These are phyloP conservation scores for Myotis myotis DNA, from an alignment of 2,797 vertebrate genomes.

Conservation along the genomic window DNA sequence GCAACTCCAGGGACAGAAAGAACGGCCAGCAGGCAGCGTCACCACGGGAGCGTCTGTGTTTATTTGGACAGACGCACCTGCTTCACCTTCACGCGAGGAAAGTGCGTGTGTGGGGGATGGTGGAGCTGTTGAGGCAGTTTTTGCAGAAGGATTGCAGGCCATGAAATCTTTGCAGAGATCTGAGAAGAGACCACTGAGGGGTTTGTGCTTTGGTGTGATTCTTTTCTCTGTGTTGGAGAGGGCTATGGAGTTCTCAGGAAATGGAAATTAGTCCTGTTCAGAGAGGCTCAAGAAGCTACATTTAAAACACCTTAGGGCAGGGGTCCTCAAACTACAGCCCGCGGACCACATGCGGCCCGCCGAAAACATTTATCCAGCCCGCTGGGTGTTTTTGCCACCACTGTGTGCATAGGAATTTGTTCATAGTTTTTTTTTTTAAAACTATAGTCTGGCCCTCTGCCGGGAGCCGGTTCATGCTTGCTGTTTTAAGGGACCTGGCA, in stretches of 20 bases:
- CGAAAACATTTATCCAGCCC: too few relatives aligned
- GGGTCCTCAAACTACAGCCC: too few relatives aligned
- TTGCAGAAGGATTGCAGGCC: too few relatives aligned
- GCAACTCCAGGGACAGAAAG: neutral
- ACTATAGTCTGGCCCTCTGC: too few relatives aligned
- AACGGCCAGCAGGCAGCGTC: neutral
- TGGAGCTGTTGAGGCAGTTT: neutral
- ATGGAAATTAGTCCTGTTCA: slow-evolving; percentile 39
- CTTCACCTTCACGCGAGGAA: too few relatives aligned
- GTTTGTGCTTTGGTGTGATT: neutral
- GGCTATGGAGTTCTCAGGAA: slow-evolving; percentile 56
- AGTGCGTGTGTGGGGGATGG: rapidly evolving
- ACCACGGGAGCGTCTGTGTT: neutral
- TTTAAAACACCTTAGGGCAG: neutral
- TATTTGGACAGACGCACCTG: neutral
- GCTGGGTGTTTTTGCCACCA: too few relatives aligned
- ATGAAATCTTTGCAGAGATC: neutral
- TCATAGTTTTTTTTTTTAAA: too few relatives aligned
- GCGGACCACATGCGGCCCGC: too few relatives aligned
- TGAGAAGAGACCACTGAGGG: neutral
- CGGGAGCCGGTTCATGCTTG: too few relatives aligned
- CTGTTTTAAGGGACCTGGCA: too few relatives aligned
- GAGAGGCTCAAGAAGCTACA: slow-evolving; percentile 39
- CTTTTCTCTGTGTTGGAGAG: neutral
- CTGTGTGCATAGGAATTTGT: too few relatives aligned